phyloP scores from a whole-genome alignment of 2,113 vertebrate species.

The Phodopus roborovskii region DNA sequence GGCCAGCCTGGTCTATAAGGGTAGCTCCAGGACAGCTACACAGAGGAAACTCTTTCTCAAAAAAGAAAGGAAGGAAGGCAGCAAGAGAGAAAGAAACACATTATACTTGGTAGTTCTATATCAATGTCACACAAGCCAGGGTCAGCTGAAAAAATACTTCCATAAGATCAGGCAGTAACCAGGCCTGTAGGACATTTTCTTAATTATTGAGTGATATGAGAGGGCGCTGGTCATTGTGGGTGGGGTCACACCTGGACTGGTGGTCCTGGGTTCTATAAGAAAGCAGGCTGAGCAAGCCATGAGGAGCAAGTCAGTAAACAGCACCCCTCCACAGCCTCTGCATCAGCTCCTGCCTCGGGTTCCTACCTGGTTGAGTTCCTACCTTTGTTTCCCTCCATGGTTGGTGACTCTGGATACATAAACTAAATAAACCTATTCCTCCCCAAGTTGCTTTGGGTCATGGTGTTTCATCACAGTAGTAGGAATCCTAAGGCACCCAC shows the following conservation, averaged over 20 bases:
- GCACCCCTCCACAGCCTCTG: not conserved
- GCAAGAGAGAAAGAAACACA: not conserved
- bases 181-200: not conserved
- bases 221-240: not conserved
- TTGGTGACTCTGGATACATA: not conserved
- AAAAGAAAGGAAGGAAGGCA: no score
- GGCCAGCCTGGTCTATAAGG: not conserved
- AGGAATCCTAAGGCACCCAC: not conserved
- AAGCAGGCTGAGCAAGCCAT: not conserved
- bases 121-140: not conserved
- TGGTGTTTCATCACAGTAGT: not conserved
- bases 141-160: not conserved
- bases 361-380: not conserved
- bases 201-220: not conserved
- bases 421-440: not conserved
- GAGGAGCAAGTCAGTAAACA: not conserved
- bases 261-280: not conserved
- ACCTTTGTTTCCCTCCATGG: not conserved
- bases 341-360: not conserved
- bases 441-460: not conserved
- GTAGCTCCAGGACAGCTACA: not conserved
- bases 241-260: not conserved
- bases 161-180: not conserved
- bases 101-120: not conserved
- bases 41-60: not conserved